Percentiles rank a stretch among this genome's conserved stretches.
Evolutionary conservation across 2,797 vertebrate genomes (phyloP).

Genomic region (Girardinus metallicus): DNA sequence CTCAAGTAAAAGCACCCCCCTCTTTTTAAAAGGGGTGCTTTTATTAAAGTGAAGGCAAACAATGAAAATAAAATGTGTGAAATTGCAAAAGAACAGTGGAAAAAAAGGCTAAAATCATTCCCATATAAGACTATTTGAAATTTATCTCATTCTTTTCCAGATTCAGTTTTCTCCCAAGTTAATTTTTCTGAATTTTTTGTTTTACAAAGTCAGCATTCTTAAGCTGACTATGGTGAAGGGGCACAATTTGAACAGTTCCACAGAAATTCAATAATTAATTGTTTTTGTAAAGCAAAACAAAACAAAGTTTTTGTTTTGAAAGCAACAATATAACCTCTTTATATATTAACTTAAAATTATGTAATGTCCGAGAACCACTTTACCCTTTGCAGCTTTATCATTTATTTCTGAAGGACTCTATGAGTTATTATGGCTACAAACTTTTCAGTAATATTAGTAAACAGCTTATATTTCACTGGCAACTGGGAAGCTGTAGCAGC

Average conservation of each 20-base stretch:
- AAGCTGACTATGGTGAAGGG: neutral
- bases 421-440: neutral
- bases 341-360: neutral
- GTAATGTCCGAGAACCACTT: neutral
- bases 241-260: neutral
- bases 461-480: neutral
- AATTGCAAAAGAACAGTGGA: neutral
- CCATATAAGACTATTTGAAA: neutral
- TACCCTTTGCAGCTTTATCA: neutral
- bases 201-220: neutral
- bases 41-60: neutral
- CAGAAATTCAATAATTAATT: neutral
- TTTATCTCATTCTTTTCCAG: neutral
- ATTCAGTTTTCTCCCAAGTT: neutral
- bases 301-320: neutral
- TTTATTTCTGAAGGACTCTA: neutral
- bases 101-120: neutral
- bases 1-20: neutral
- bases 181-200: neutral
- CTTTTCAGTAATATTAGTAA: neutral
- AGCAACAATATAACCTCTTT: neutral
- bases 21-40: neutral
- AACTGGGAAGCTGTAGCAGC: neutral
- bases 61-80: neutral
- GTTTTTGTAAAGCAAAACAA: neutral